Percentiles rank a stretch among this genome's conserved stretches.
phyloP scores from a whole-genome alignment of 2,888 invertebrate genomes.

The Tinea pellionella region DNA sequence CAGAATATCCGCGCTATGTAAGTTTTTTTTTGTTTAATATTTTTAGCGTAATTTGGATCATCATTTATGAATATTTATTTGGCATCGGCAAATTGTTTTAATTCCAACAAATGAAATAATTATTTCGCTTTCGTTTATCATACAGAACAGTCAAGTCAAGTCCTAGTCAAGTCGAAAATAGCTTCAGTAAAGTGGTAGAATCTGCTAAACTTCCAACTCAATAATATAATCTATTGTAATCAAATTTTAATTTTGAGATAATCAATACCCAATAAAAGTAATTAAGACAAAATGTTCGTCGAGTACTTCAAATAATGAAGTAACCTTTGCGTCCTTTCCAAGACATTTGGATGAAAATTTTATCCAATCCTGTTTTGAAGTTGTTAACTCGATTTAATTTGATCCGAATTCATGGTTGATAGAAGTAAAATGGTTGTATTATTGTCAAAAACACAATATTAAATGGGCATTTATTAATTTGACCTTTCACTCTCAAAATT shows the following conservation, averaged over 20 bases:
- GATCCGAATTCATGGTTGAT: neutral
- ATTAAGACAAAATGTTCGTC: neutral
- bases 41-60: too few relatives aligned
- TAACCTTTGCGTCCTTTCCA: neutral
- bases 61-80: too few relatives aligned
- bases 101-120: too few relatives aligned
- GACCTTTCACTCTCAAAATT: neutral
- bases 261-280: neutral
- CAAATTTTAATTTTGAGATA: neutral
- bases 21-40: too few relatives aligned
- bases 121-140: too few relatives aligned
- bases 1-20: too few relatives aligned
- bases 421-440: neutral
- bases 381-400: neutral
- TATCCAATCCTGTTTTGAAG: neutral
- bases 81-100: too few relatives aligned
- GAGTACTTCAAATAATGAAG: neutral
- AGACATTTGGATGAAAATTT: neutral
- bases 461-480: neutral
- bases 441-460: neutral
- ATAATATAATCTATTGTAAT: neutral
- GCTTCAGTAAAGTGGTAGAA: too few relatives aligned
- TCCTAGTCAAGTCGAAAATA: too few relatives aligned
- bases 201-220: neutral
- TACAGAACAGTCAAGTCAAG: too few relatives aligned